Conservation (phyloP, 2,888 invertebrate species). For the Auanema sp. region DNA sequence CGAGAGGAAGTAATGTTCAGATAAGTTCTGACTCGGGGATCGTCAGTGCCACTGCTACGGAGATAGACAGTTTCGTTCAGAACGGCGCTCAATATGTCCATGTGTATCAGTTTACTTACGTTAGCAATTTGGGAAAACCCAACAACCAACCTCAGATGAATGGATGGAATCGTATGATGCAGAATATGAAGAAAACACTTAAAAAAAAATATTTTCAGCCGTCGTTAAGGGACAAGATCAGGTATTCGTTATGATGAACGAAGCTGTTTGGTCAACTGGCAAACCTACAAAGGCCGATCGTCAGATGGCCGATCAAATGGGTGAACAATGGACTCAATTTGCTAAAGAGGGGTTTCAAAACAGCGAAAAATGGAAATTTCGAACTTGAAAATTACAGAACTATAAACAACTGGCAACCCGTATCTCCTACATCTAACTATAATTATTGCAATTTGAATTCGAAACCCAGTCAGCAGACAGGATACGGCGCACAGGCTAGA, state of each 20-base stretch:
- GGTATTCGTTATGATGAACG: slow-evolving; percentile 48
- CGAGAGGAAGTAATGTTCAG: slow-evolving; percentile 15
- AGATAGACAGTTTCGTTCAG: slow-evolving; percentile 36
- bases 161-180: slow-evolving; percentile 40
- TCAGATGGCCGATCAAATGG: slow-evolving; percentile 45
- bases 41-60: slow-evolving; percentile 32
- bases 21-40: slow-evolving; percentile 40
- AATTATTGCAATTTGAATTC: slow-evolving; percentile 43
- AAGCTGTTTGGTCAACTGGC: slow-evolving; percentile 38
- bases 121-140: slow-evolving; percentile 37
- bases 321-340: slow-evolving; percentile 47
- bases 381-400: slow-evolving; percentile 23
- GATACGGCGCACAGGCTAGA: slow-evolving; percentile 40
- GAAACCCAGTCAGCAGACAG: slow-evolving; percentile 27
- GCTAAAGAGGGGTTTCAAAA: slow-evolving; percentile 39
- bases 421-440: slow-evolving; percentile 31
- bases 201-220: slow-evolving; percentile 29
- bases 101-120: slow-evolving; percentile 47
- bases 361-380: neutral
- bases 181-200: neutral
- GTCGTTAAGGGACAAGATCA: slow-evolving; percentile 48
- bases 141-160: slow-evolving; percentile 34
- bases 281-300: slow-evolving; percentile 37
- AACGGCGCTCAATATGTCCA: slow-evolving; percentile 36
- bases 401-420: slow-evolving; percentile 42